Evolutionary conservation across 2,888 invertebrate genomes (phyloP), one percentile per base, ranked within the genome.

Genomic region (Acrobasis consociella): DNA sequence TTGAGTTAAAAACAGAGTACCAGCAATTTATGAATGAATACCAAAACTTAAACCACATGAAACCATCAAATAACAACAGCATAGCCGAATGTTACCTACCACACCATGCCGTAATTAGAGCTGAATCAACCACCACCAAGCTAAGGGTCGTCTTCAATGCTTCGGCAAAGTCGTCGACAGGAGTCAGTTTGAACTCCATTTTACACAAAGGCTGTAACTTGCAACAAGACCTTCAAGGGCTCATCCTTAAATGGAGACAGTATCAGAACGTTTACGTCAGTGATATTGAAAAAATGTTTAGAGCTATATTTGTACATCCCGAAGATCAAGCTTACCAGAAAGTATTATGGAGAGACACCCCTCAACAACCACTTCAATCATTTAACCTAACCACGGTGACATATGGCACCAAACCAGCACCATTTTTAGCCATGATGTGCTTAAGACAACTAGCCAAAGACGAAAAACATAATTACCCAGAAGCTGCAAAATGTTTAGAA

Each of bases 361-460:
- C 51, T 17, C 5, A 53, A 7, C n/a, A 66, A 37, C 50, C 49
- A 2, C 7, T 66, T 5, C 46, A 10, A 38, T 55, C 63, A 13
- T 67, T 56, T 16, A 50, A 65, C 3, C 13, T 67, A 10, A 50
- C 56, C 1, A 67, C 65, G 1, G 60, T 67, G 1, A 67, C 65
- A 0, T 66, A 66, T 22, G 68, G 68, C 8, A 66, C 62, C 2
- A 66, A 66, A 15, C 61, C 65, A 0, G 66, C 66, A 2, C 64
- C 61, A 51, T 64, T 51, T 52, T n/a, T 64, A 22, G 61, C 64
- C 1, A 37, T 64, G 38, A 56, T 50, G 37, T 58, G 58, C 5
- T 2, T 64, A 0, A 42, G 58, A 38, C 61, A 64, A 46, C 46
- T 69, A 37, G 66, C 66, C 2, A 22, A 51, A 11, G 69, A 69